Base-by-base conservation (phyloP, 2,888 invertebrate species). In the Gnatocerus cornutus region DNA sequence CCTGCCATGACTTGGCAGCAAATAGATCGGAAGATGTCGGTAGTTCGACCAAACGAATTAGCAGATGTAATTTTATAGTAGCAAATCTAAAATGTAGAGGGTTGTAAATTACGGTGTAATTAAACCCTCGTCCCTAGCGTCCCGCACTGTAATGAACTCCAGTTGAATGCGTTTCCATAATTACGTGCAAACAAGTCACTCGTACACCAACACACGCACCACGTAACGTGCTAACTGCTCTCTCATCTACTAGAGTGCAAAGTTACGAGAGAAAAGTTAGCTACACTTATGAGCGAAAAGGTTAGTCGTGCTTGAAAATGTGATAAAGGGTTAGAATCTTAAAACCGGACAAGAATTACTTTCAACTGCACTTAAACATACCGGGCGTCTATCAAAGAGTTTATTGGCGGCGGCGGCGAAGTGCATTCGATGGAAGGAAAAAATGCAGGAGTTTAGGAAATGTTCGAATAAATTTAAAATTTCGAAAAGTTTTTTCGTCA, bases 161-260 rank as follows among this genome's bases (percentile, higher is more conserved):
- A 76, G 78, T 73, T 73, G 79, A 81, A 80, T 81, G 81, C 79
- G 80, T 81, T 78, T 78, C 80, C 80, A 79, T 82, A 82, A 82
- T 81, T 82, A 81, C 79, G 80, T 81, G 81, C 80, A 82, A 82
- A 82, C 82, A 81, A 82, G 80, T 80, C 77, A 78, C 77, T 74
- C 77, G 77, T 76, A 78, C 76, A 72, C 73, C 71, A 68, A 69
- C 74, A 78, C 78, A 77, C 69, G 69, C 72, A 76, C 71, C 72
- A 71, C 70, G 72, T 73, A 67, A 72, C 73, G 68, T 59, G 68
- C 59, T 69, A 69, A 69, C 67, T 68, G 59, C 61, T 68, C 53
- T 53, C 66, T 41, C 72, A 63, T 62, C 67, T 71, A 62, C 46
- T 62, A 62, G 69, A 76, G 76, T 75, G 73, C 71, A 73, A 77